These are phyloP conservation scores for Limanda limanda DNA, from an alignment of 2,113 vertebrate species.

Conservation along the genomic window DNA sequence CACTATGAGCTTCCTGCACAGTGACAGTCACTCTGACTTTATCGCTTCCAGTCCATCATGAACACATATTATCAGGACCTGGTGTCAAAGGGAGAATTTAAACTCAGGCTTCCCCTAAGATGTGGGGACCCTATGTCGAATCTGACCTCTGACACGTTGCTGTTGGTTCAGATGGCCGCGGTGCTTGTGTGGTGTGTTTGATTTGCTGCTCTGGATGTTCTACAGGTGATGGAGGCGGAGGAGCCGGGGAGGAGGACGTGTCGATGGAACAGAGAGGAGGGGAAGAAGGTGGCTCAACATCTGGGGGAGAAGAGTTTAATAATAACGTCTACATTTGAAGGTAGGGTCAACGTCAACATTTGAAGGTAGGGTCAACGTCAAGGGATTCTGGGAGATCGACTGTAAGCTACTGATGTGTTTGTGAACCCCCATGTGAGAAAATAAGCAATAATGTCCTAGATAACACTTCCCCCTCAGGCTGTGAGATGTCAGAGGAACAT, in stretches of 20 bases:
- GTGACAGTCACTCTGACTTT: constrained; percentile 5
- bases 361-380: not conserved
- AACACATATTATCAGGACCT: not conserved
- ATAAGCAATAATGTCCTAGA: not conserved
- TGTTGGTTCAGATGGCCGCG: constrained; percentile 66
- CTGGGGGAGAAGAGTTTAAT: constrained; percentile 79
- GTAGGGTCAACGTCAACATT: constrained; percentile 42
- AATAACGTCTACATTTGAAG: constrained; percentile 67
- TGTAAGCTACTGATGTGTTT: not conserved
- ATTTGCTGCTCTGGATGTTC: constrained; percentile 47
- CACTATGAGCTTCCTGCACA: not conserved
- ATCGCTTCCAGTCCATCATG: constrained; percentile 23
- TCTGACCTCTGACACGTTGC: constrained; percentile 44
- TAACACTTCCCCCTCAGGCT: constrained; percentile 15
- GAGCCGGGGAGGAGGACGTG: constrained; percentile 37
- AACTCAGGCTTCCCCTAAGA: constrained; percentile 39
- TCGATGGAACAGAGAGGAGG: constrained; percentile 77
- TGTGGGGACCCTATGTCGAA: constrained; percentile 32
- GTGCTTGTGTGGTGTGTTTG: constrained; percentile 26
- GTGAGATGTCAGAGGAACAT: constrained; percentile 9
- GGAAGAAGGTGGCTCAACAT: constrained; percentile 63
- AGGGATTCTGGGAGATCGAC: not conserved
- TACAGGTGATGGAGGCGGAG: constrained; percentile 43
- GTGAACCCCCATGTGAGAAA: not conserved
- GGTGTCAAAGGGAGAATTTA: constrained; percentile 33